Base-by-base conservation (phyloP, 2,888 invertebrate genomes). In the Dryobotodes eremita region DNA sequence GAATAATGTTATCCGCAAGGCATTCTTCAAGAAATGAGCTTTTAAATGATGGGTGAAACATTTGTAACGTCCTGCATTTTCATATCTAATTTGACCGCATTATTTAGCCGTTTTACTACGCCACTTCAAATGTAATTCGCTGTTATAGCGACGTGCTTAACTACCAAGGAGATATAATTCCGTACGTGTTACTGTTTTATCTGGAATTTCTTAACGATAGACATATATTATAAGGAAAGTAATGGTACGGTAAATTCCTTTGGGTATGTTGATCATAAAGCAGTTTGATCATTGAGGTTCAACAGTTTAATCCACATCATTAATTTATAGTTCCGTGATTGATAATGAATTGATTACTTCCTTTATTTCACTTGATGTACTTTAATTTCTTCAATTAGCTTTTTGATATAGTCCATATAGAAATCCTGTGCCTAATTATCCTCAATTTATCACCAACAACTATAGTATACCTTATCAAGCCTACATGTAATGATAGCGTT, bases 1-100 rank as follows among this genome's bases (percentile, higher is more conserved):
- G 91, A 91, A 91, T 92, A 91, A 92, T 92, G 89, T 82, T 89
- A 86, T 90, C 88, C 85, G 83, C 85, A 71, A 88, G 86, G 89
- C 87, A 87, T 85, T 87, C 84, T 85, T 86, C 79, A 82, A 88
- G 84, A 89, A 88, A 89, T 88, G 89, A 88, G 87, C 83, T 88
- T 90, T 89, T 89, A 91, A 91, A 89, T 82, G 83, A 89, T 79
- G 83, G 53, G 78, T 71, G 75, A 79, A 78, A 85, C 80, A 87
- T 85, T 86, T 84, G 79, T 82, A 83, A 77, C 81, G 80, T 88
- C 79, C 82, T 77, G 82, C 66, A 80, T 87, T 84, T 88, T 84
- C 84, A 84, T 82, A 83, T 80, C 80, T 82, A 86, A 87, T 84
- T 81, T 80, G 77, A 80, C 82, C 86, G 74, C 86, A 86, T 84